These are phyloP conservation scores for Agrilus mali DNA, from an alignment of 2,888 invertebrate species.

Conservation along the genomic window DNA sequence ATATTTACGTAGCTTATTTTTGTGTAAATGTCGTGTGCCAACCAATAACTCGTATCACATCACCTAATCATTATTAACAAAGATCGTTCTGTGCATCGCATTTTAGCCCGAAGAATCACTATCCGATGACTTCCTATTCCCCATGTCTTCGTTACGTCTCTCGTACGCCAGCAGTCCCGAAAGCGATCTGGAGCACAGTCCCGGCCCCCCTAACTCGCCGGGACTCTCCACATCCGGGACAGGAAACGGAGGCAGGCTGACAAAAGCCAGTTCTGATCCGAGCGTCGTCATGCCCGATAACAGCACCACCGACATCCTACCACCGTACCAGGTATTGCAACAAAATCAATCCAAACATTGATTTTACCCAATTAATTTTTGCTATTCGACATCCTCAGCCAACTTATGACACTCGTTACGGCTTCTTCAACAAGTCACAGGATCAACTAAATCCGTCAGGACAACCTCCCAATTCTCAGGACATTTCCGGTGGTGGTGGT, in stretches of 20 bases:
- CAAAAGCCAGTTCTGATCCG: constrained; percentile 85
- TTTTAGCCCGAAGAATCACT: constrained; percentile 88
- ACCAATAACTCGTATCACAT: constrained; percentile 2
- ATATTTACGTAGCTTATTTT: not conserved
- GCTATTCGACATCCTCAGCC: constrained; percentile 21
- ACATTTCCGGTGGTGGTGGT: no score
- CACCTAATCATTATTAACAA: constrained; percentile 5
- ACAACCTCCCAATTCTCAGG: constrained; percentile 21
- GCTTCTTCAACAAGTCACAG: constrained; percentile 24
- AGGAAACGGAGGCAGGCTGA: constrained; percentile 36
- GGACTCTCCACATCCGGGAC: constrained; percentile 44
- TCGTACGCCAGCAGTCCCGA: constrained; percentile 95
- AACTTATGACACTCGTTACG: constrained; percentile 31
- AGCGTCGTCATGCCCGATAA: constrained; percentile 90
- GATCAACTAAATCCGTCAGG: constrained; percentile 21
- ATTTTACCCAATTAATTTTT: constrained; percentile 1
- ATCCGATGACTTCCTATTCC: constrained; percentile 97
- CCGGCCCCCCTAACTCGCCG: constrained; percentile 47
- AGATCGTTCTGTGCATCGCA: constrained; percentile 16
- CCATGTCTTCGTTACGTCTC: constrained; percentile 88
- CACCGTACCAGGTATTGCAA: constrained; percentile 82
- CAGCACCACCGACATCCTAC: constrained; percentile 58
- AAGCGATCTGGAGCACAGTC: constrained; percentile 84
- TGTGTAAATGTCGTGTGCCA: constrained; percentile 4
- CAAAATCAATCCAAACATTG: constrained; percentile 23